Conservation (phyloP, 2,888 invertebrate species). For the Leucophenga montana region DNA sequence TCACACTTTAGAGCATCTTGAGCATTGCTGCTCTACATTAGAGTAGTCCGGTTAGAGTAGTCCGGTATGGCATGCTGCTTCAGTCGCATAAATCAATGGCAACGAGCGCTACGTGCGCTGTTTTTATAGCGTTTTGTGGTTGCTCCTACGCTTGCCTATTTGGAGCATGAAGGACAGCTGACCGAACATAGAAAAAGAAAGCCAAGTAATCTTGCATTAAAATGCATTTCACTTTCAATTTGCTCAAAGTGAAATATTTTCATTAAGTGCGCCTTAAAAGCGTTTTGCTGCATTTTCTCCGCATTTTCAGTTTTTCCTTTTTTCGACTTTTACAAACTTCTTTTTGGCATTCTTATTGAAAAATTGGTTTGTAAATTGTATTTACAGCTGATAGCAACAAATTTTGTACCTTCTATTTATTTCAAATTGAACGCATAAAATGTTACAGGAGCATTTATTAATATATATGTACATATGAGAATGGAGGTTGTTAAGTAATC, state of each 20-base stretch:
- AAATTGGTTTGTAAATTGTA: no score
- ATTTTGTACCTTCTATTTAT: not conserved
- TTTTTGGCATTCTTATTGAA: no score
- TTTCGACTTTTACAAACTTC: not conserved
- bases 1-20: not conserved
- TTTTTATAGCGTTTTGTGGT: conserved; percentile 27
- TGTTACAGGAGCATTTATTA: no score
- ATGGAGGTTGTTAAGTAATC: no score
- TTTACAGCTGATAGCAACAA: no score
- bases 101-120: conserved; percentile 63
- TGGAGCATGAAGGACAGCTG: conserved; percentile 47
- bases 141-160: conserved; percentile 44
- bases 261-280: conserved; percentile 52
- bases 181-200: not conserved
- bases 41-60: not conserved
- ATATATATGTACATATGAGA: no score
- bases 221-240: conserved; percentile 67
- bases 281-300: conserved; percentile 25
- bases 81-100: conserved; percentile 62
- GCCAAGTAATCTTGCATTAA: conserved; percentile 58
- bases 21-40: not conserved
- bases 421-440: not conserved
- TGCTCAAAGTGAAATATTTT: conserved; percentile 54
- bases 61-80: conserved; percentile 53
- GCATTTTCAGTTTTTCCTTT: not conserved